Evolutionary conservation across 2,113 vertebrate genomes (phyloP), one percentile per base, ranked within the genome.

Genomic region (Tachysurus fulvidraco): DNA sequence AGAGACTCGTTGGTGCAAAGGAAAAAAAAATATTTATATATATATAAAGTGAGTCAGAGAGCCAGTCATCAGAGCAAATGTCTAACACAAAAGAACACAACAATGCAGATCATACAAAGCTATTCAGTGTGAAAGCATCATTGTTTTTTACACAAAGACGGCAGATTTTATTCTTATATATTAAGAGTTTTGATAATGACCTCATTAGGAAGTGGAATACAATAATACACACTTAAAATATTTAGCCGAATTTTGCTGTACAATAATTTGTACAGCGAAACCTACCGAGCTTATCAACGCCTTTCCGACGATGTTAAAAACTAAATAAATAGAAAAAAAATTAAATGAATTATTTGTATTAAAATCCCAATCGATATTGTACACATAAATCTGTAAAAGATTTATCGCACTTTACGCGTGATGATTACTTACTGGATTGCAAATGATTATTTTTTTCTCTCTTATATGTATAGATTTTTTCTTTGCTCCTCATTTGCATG

Each of bases 41-140:
- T 2, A 50, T 50, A 50, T 2, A 50, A 83, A 21, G 62, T 78
- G 83, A 85, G 55, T 85, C 83, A 85, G 71, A 57, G 65, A 84
- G 54, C 6, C 67, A 83, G 81, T 83, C 81, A 67, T 83, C 81
- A 74, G 67, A 84, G 83, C n/a, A 55, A 71, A 55, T 36, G 41
- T 74, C 71, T 21, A 60, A 46, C 25, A 84, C 55, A 77, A 62
- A 59, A 85, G 71, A 30, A 19, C 16, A 84, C 28, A 21, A 62
- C 57, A 36, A 65, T 50, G 2, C 46, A 54, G 73, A 78, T 36
- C 3, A 62, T 28, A 14, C 73, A 28, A 23, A 59, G 30, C 36
- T 19, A 19, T 62, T 62, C 11, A 13, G 55, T 23, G 21, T 41
- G 21, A 60, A 44, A 62, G 3, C 16, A 5, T 57, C 9, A 16